phyloP scores from a whole-genome alignment of 2,888 invertebrate genomes.

The Cylloceria caligata region DNA sequence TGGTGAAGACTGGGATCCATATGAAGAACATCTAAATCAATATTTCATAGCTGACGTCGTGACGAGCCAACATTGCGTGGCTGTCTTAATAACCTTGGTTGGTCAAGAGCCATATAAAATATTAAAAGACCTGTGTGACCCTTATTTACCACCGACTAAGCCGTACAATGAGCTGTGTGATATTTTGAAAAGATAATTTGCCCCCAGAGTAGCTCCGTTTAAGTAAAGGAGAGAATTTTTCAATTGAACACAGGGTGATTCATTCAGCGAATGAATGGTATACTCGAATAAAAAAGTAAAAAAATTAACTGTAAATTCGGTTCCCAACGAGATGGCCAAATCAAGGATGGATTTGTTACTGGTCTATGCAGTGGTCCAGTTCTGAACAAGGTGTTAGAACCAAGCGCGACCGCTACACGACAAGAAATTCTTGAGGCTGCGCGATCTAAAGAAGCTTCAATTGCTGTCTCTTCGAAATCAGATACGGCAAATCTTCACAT shows the following conservation, averaged over 20 bases:
- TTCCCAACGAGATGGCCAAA: constrained; percentile 65
- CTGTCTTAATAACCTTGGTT: constrained; percentile 67
- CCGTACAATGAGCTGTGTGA: constrained; percentile 60
- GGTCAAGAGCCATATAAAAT: constrained; percentile 66
- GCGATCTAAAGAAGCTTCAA: constrained; percentile 63
- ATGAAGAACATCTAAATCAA: constrained; percentile 64
- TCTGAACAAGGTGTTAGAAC: constrained; percentile 65
- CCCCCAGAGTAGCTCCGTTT: constrained; percentile 55
- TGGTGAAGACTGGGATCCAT: constrained; percentile 66
- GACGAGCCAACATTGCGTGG: constrained; percentile 56
- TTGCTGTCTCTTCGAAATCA: too few relatives aligned
- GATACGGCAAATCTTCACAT: too few relatives aligned
- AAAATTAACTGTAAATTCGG: constrained; percentile 70
- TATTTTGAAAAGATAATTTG: constrained; percentile 61
- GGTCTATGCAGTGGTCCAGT: constrained; percentile 59
- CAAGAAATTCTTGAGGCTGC: constrained; percentile 57
- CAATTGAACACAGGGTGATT: constrained; percentile 71
- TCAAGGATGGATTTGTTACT: constrained; percentile 73
- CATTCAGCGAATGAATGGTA: constrained; percentile 67
- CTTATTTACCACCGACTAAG: constrained; percentile 65
- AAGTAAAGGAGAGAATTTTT: constrained; percentile 67
- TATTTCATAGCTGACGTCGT: constrained; percentile 67
- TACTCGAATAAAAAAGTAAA: constrained; percentile 73
- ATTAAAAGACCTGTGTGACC: constrained; percentile 67
- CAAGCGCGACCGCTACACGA: constrained; percentile 38